Conservation (phyloP, 2,797 vertebrate species). For the Notoglanidium macrostoma region DNA sequence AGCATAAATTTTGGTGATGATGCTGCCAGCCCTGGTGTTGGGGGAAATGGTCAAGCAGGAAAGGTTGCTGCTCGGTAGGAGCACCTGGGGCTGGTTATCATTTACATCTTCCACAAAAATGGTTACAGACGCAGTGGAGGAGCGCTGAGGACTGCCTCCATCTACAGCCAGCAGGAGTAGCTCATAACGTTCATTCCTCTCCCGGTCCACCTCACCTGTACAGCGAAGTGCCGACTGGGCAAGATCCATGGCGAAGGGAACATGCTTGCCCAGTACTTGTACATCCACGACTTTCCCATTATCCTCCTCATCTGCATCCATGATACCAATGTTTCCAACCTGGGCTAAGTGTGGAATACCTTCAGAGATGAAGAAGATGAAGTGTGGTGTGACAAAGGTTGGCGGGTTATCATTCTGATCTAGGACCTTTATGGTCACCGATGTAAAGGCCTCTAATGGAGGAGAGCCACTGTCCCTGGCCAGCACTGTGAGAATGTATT, state of each 20-base stretch:
- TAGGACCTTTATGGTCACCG: constrained; percentile 67
- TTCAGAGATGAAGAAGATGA: constrained; percentile 79
- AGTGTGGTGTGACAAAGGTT: constrained; percentile 71
- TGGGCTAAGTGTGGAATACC: constrained; percentile 64
- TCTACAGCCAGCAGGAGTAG: constrained; percentile 74
- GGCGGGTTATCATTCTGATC: constrained; percentile 83
- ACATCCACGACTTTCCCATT: constrained; percentile 73
- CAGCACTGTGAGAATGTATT: constrained; percentile 68
- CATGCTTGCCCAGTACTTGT: constrained; percentile 66
- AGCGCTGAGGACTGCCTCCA: constrained; percentile 69
- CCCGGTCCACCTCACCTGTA: constrained; percentile 72
- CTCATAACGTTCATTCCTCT: constrained; percentile 72
- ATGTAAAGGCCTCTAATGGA: constrained; percentile 64
- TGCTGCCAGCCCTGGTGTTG: constrained; percentile 65
- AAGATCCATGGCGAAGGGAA: constrained; percentile 73
- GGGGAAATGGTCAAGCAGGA: constrained; percentile 75
- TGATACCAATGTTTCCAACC: constrained; percentile 72
- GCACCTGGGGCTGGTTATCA: constrained; percentile 78
- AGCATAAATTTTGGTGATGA: constrained; percentile 76
- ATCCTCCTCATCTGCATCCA: constrained; percentile 72
- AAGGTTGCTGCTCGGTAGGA: constrained; percentile 78
- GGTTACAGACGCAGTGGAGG: constrained; percentile 72
- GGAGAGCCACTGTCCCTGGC: constrained; percentile 75
- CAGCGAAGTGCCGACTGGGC: constrained; percentile 66
- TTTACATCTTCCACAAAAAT: constrained; percentile 81